Percentiles rank a stretch among this genome's conserved stretches.
Evolutionary conservation across 2,113 vertebrate species (phyloP).

Genomic region (Siniperca knerii): DNA sequence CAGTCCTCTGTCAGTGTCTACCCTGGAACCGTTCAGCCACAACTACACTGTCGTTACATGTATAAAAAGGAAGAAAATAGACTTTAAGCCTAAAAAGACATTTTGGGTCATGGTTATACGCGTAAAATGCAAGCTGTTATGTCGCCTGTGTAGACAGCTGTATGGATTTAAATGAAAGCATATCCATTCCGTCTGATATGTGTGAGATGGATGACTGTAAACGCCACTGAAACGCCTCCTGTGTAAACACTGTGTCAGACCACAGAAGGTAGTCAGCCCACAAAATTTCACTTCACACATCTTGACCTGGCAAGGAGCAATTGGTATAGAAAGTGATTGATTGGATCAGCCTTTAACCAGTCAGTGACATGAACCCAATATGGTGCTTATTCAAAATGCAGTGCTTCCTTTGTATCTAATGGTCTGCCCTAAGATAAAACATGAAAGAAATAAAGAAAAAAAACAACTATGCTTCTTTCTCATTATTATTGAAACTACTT

Average conservation of each 20-base stretch:
- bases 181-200: not conserved
- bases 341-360: not conserved
- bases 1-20: not conserved
- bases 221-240: not conserved
- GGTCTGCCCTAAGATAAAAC: not conserved
- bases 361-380: not conserved
- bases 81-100: not conserved
- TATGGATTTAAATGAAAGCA: not conserved
- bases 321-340: not conserved
- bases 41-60: not conserved
- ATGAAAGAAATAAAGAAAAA: not conserved
- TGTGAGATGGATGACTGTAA: not conserved
- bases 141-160: not conserved
- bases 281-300: not conserved
- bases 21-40: not conserved
- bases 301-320: not conserved
- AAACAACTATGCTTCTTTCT: not conserved
- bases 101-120: not conserved
- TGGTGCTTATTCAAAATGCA: not conserved
- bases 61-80: not conserved
- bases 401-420: not conserved
- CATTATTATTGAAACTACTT: not conserved
- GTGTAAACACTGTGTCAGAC: not conserved
- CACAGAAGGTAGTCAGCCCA: not conserved
- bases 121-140: not conserved